Conservation (phyloP, 1,140 invertebrate species). For the Melipona quadrifasciata region DNA sequence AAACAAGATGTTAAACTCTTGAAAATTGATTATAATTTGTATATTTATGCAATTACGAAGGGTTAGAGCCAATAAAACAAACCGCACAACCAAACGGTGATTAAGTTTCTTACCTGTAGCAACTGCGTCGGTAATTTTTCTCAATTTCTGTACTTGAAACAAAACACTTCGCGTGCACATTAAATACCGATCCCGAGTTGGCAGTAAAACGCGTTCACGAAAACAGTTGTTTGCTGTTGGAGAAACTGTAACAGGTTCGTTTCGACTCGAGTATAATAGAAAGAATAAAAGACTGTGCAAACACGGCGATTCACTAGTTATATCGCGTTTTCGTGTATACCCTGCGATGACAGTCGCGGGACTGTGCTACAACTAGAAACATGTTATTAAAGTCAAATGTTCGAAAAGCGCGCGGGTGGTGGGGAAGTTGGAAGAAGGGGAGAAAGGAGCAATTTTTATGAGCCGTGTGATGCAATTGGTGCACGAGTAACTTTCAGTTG, state of each 20-base stretch:
- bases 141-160: background rate
- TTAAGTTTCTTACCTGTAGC: constrained; percentile 4
- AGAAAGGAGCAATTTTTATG: background rate
- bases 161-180: constrained; percentile 25
- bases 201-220: background rate
- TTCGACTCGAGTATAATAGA: background rate
- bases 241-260: background rate
- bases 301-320: constrained; percentile 17
- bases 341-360: constrained; percentile 59
- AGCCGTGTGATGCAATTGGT: background rate
- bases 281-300: background rate
- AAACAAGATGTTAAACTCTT: background rate
- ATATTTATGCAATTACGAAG: background rate
- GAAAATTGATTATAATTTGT: background rate
- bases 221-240: background rate
- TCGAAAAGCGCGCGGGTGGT: constrained; percentile 67
- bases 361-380: constrained; percentile 54
- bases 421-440: constrained; percentile 22
- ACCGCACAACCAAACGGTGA: background rate
- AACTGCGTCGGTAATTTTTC: no score
- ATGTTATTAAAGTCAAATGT: constrained; percentile 47
- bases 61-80: no score
- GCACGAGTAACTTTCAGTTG: background rate
- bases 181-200: constrained; percentile 10
- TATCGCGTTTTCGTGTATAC: constrained; percentile 50